A percentile compares a stretch with the other conserved stretches of the same genome.
These are phyloP conservation scores for Isurus oxyrinchus DNA, from an alignment of 2,113 vertebrate genomes.

Conservation along the genomic window DNA sequence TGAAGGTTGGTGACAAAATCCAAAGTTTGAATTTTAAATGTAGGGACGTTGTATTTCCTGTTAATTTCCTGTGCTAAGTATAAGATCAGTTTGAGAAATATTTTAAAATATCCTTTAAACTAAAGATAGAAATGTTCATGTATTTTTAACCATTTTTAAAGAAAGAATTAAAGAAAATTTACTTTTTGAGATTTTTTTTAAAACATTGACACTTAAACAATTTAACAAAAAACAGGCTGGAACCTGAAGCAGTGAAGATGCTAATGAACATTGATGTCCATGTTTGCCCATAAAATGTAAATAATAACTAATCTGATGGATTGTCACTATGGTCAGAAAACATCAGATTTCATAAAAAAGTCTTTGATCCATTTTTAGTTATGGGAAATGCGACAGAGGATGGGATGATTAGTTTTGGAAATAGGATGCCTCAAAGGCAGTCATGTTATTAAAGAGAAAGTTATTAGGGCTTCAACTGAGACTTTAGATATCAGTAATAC, in stretches of 20 bases:
- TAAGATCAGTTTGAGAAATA: not conserved
- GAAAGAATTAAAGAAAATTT: not conserved
- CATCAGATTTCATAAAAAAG: not conserved
- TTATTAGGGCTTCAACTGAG: not conserved
- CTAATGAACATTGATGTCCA: not conserved
- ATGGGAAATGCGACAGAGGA: not conserved
- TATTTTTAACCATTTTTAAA: not conserved
- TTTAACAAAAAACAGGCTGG: not conserved
- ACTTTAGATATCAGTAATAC: not conserved
- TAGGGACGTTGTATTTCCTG: not conserved
- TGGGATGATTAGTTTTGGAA: not conserved
- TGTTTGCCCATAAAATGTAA: not conserved
- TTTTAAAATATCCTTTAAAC: not conserved
- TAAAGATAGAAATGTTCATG: not conserved
- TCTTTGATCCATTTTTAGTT: not conserved
- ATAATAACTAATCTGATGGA: not conserved
- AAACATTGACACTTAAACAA: not conserved
- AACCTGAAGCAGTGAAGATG: not conserved
- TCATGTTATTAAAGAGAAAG: not conserved
- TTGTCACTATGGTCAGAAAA: not conserved
- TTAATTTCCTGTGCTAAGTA: not conserved
- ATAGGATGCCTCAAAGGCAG: not conserved
- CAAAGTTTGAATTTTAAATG: not conserved
- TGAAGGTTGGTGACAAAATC: not conserved
- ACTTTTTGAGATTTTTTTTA: not conserved